phyloP scores from a whole-genome alignment of 2,797 vertebrate species.

The Semaprochilodus insignis region DNA sequence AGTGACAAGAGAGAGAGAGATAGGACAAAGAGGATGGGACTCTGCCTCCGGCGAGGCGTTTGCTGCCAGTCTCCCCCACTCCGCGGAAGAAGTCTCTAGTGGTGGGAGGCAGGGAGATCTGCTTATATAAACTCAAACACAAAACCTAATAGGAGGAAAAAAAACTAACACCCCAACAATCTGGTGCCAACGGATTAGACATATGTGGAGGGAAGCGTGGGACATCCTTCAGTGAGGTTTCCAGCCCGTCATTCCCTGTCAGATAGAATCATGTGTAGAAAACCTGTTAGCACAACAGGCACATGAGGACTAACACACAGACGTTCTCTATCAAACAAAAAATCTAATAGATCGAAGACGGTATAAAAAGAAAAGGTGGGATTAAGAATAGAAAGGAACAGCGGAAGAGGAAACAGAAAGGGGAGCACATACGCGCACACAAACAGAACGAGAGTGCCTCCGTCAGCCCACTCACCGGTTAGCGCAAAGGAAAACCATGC shows the following conservation, averaged over 20 bases:
- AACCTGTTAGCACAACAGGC: constrained; percentile 35
- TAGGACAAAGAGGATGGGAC: constrained; percentile 71
- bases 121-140: constrained; percentile 57
- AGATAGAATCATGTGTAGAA: constrained; percentile 38
- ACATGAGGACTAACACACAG: constrained; percentile 16
- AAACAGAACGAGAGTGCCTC: constrained; percentile 1
- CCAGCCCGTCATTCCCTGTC: constrained; percentile 35
- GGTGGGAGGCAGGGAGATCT: constrained; percentile 59
- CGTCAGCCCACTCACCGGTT: constrained; percentile 32
- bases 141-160: constrained; percentile 32
- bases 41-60: constrained; percentile 61
- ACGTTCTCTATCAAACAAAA: not conserved
- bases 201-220: constrained; percentile 65
- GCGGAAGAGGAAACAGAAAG: constrained; percentile 31
- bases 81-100: constrained; percentile 50
- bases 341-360: constrained; percentile 2
- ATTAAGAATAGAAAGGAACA: constrained; percentile 26
- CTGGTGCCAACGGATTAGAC: constrained; percentile 71
- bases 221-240: constrained; percentile 58
- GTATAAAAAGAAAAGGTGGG: not conserved
- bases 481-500: constrained; percentile 35
- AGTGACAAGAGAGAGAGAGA: constrained; percentile 65
- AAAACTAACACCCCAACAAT: constrained; percentile 31
- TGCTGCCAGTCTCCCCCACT: constrained; percentile 51
- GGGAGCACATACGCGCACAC: constrained; percentile 8